These are phyloP conservation scores for Halcyon leucocephala DNA, from an alignment of 2,797 vertebrate genomes.

Conservation along the genomic window DNA sequence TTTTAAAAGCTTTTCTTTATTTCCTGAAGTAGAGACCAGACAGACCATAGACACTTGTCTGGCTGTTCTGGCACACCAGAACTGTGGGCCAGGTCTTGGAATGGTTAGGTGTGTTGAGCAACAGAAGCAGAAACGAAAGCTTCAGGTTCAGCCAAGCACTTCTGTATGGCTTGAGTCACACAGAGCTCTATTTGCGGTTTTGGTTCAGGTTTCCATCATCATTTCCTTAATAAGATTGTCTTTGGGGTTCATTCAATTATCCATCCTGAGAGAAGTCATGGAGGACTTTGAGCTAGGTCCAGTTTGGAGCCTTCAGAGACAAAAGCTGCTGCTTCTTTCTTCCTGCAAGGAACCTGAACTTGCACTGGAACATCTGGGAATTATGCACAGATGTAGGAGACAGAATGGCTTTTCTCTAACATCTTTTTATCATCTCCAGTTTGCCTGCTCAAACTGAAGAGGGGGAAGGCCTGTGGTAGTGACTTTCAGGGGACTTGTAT, in stretches of 20 bases:
- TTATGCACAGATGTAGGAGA: neutral
- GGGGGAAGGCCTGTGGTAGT: neutral
- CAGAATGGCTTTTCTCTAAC: neutral
- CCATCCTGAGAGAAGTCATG: neutral
- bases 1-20: neutral
- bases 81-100: neutral
- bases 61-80: neutral
- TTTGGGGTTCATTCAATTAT: neutral
- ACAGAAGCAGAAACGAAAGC: neutral
- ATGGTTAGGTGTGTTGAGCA: neutral
- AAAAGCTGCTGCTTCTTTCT: neutral
- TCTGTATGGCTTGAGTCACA: neutral
- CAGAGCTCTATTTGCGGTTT: neutral
- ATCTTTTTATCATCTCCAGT: neutral
- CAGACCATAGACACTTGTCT: neutral
- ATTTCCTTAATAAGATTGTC: neutral
- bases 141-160: neutral
- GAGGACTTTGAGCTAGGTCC: neutral
- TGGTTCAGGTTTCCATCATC: neutral
- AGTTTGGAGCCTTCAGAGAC: neutral
- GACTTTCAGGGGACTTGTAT: neutral
- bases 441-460: neutral
- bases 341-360: neutral
- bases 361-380: neutral
- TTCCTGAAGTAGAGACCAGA: neutral